Evolutionary conservation across 2,888 invertebrate species (phyloP), one percentile per base, ranked within the genome.

Genomic region (Eledone cirrhosa): DNA sequence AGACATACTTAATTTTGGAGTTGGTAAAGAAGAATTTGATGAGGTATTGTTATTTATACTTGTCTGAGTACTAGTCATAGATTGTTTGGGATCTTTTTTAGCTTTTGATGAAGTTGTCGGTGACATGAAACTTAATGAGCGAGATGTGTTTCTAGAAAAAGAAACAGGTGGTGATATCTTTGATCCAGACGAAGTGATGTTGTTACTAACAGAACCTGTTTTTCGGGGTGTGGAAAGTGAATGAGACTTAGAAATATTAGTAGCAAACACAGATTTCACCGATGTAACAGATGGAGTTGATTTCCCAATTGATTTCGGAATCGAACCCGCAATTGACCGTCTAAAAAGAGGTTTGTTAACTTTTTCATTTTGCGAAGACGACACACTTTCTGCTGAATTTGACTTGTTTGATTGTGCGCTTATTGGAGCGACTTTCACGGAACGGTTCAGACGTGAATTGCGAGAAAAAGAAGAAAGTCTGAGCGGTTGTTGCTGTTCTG

Each of bases 101-200:
- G 85, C 84, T 80, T 83, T 86, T 8, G 86, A 86, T 22, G 88
- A 81, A 27, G 86, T 84, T 16, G 87, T 87, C 22, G 87, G 85
- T 48, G 85, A 82, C 87, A 86, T 86, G 79, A 87, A 87, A 2
- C 80, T 74, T 0, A 86, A 84, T 2, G 84, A 80, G 47, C 84
- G 77, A 41, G 81, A 77, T 22, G 81, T 72, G 27, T 81, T 47
- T 2, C 81, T 31, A 59, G 72, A 81, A 24, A 65, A n/a, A 11
- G 77, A 78, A 27, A 27, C 31, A 48, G 81, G 74, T 14, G 41
- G 24, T 41, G n/a, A 69, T 53, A 22, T 77, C 53, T 78, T 81
- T 75, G 80, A 79, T 13, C 72, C 59, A 80, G 79, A 59, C 79
- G 80, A 77, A 74, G 81, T 77, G 53, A 80, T 77, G 78, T 80